A percentile compares a stretch with the other conserved stretches of the same genome.
These are phyloP conservation scores for Gastracanthus pulcherrimus DNA, from an alignment of 2,888 invertebrate species.

Conservation along the genomic window DNA sequence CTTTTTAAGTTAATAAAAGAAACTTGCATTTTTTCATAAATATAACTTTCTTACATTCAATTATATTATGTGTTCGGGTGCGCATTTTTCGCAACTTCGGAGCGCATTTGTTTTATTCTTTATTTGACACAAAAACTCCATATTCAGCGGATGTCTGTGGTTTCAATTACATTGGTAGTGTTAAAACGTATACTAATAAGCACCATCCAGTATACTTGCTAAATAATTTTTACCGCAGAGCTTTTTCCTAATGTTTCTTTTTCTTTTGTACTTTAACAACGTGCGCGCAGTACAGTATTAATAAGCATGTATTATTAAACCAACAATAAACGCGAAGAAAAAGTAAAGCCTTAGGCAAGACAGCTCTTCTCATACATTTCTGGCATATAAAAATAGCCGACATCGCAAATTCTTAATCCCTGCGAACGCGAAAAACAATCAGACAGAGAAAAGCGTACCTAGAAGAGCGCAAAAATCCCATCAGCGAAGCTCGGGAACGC, in stretches of 20 bases:
- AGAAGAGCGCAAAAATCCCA: background rate
- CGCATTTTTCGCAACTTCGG: too few species aligned
- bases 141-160: conserved; percentile 24
- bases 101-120: too few species aligned
- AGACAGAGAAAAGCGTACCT: too few species aligned
- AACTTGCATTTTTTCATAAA: too few species aligned
- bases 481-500: background rate
- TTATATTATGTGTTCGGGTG: too few species aligned
- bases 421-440: background rate
- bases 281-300: background rate
- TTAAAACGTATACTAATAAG: conserved; percentile 38
- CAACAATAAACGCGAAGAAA: background rate
- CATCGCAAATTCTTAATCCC: background rate
- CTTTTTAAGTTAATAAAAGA: too few species aligned
- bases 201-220: too few species aligned
- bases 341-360: background rate
- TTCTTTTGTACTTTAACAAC: background rate
- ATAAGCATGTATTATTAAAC: background rate
- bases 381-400: background rate
- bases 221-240: too few species aligned
- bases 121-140: conserved; percentile 2
- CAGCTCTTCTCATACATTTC: too few species aligned
- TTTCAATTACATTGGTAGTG: conserved; percentile 40
- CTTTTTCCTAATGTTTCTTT: background rate
- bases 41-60: too few species aligned